Evolutionary conservation across 1,140 invertebrate species (phyloP), one percentile per base, ranked within the genome.

Genomic region (Neelides sp.): DNA sequence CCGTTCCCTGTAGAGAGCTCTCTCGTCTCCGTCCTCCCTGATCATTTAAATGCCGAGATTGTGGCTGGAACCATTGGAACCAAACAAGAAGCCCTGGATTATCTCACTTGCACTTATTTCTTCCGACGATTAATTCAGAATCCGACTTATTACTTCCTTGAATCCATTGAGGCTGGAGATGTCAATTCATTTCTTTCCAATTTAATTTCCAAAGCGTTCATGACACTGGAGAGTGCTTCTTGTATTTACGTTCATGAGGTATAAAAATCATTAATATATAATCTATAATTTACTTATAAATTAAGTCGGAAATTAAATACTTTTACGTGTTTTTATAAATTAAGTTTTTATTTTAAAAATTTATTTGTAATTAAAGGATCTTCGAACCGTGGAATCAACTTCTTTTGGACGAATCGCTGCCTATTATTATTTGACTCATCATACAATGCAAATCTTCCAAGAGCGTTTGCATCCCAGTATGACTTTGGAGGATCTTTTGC

Each of bases 1-100:
- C 96, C 96, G 0, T 99, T 99, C 68, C 96, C 96, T 0, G 94
- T 99, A 0, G 96, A 99, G 67, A 98, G 93, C 0, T 93, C 83
- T 66, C 68, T 98, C 13, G 67, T 97, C 5, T 75, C 79, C 47
- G 93, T 96, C 0, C 66, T 98, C 12, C 78, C 93, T 1, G 95
- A 99, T 69, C 96, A 99, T 69, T 74, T 98, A 39, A 98, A 98
- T 71, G 96, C 96, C 2, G 96, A 99, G 74, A 85, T 98, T 39
- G 77, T 78, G 12, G 62, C 60, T 19, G 90, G 87, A 54, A 97
- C 92, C 0, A 86, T 99, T 24, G 76, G 78, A 56, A 83, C 78
- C 0, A 94, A 92, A 68, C 88, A 96, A 67, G 87, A 95, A 54
- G 83, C 93, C 15, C 71, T 98, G 39, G 92, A 98, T 66, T 99